These are phyloP conservation scores for Tenebrosternarchus preto DNA, from an alignment of 2,113 vertebrate genomes.

Conservation along the genomic window DNA sequence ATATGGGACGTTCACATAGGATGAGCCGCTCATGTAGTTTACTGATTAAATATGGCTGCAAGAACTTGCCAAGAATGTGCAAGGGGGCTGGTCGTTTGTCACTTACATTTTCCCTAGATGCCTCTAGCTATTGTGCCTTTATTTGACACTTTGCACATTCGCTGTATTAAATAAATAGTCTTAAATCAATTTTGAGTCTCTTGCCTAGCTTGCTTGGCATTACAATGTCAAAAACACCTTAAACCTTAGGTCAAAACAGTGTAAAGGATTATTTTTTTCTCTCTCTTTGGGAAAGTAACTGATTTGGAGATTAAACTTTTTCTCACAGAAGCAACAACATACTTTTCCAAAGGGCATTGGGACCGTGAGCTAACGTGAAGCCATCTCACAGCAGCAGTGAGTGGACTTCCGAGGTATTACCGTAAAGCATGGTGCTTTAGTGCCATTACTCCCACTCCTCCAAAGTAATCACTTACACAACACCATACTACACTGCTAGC, in stretches of 20 bases:
- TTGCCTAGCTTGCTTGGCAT: too few relatives aligned
- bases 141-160: too few relatives aligned
- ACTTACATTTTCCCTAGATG: too few relatives aligned
- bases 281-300: not conserved
- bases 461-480: conserved; percentile 59
- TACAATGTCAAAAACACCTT: not conserved
- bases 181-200: too few relatives aligned
- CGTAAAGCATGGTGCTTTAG: conserved; percentile 30
- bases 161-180: too few relatives aligned
- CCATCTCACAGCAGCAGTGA: conserved; percentile 8
- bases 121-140: too few relatives aligned
- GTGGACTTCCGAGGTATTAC: conserved; percentile 25
- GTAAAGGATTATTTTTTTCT: not conserved
- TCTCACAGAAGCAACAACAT: not conserved
- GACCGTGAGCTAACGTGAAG: conserved; percentile 21
- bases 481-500: conserved; percentile 38
- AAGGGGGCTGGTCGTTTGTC: too few relatives aligned
- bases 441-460: conserved; percentile 55
- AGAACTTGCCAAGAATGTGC: too few relatives aligned
- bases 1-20: not conserved
- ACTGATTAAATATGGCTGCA: conserved; percentile 6
- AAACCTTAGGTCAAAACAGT: not conserved
- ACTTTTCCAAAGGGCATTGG: not conserved
- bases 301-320: not conserved
- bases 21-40: not conserved